Base-by-base conservation (phyloP, 2,888 invertebrate species). In the Acleris literana region DNA sequence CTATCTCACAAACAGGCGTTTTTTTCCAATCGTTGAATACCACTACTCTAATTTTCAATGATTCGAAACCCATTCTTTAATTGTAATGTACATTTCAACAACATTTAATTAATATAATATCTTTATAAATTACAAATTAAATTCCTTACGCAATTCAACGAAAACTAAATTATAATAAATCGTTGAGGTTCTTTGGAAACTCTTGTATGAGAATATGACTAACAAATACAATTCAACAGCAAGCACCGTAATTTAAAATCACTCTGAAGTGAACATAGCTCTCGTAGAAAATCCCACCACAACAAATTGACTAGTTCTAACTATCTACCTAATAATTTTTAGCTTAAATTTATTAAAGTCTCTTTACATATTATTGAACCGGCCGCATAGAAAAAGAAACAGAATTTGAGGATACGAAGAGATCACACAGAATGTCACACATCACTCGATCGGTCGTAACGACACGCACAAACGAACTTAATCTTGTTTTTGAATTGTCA, bases 261-360 rank as follows among this genome's bases (percentile, higher is more conserved):
- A 83, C 73, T 75, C 81, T 78, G 84, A 86, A 87, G 85, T 85
- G 81, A 87, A 85, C 81, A 79, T 82, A 88, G 85, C 82, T 86
- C 85, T 86, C 82, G 85, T 91, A 91, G 90, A 90, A 91, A 91
- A 79, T 87, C 79, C 79, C 89, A 88, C 88, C 90, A 88, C 86
- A 90, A 87, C 86, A 88, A 91, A 92, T 92, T 92, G 90, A 92
- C 92, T 92, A 92, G 88, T 83, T 85, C 91, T 91, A 92, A 85
- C 75, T 91, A 91, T 83, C 87, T 90, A 88, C 80, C 79, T 85
- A 84, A 72, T 72, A 84, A 80, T 81, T 57, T 78, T 86, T 75
- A 79, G 52, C 68, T 74, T 87, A 86, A 84, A 84, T 87, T 87
- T 79, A 87, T 82, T 82, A 84, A 85, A 87, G 92, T 92, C 90